Percentiles rank a stretch among this genome's conserved stretches.
These are phyloP conservation scores for Oostethus manadensis DNA, from an alignment of 2,113 vertebrate genomes.

Conservation along the genomic window DNA sequence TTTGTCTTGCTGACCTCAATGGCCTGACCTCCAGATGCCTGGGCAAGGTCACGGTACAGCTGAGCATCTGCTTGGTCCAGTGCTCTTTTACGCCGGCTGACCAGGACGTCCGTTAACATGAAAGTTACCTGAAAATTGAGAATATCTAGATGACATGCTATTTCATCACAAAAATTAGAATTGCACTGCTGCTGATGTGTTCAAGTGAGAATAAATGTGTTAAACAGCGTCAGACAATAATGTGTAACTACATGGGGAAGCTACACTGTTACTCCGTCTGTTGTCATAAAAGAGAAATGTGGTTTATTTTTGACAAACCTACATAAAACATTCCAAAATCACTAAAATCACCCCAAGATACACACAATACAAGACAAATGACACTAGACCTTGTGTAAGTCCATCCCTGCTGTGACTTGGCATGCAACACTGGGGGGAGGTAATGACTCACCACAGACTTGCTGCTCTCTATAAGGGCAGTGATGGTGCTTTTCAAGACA, in stretches of 20 bases:
- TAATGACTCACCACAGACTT: constrained; percentile 53
- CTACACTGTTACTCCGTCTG: too few relatives aligned
- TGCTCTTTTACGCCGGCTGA: constrained; percentile 15
- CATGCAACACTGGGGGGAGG: not conserved
- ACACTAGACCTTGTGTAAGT: too few relatives aligned
- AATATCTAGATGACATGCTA: not conserved
- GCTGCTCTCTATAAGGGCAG: constrained; percentile 55
- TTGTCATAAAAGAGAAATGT: too few relatives aligned
- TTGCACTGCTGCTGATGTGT: too few relatives aligned
- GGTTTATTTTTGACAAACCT: too few relatives aligned
- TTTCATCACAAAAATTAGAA: not conserved
- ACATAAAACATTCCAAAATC: too few relatives aligned
- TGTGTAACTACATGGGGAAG: too few relatives aligned
- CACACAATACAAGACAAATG: too few relatives aligned
- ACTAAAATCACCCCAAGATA: too few relatives aligned
- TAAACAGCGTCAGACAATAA: too few relatives aligned
- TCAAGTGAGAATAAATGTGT: too few relatives aligned
- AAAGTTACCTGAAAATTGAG: constrained; percentile 58
- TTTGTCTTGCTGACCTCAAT: constrained; percentile 53
- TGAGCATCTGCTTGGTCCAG: constrained; percentile 20
- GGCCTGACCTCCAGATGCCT: constrained; percentile 61
- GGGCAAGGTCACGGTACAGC: constrained; percentile 59
- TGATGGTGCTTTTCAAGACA: constrained; percentile 45
- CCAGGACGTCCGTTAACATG: constrained; percentile 47
- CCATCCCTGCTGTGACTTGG: not conserved